Percentiles rank a stretch among this genome's conserved stretches.
phyloP scores from a whole-genome alignment of 2,113 vertebrate genomes.

The Glaucomys volans region DNA sequence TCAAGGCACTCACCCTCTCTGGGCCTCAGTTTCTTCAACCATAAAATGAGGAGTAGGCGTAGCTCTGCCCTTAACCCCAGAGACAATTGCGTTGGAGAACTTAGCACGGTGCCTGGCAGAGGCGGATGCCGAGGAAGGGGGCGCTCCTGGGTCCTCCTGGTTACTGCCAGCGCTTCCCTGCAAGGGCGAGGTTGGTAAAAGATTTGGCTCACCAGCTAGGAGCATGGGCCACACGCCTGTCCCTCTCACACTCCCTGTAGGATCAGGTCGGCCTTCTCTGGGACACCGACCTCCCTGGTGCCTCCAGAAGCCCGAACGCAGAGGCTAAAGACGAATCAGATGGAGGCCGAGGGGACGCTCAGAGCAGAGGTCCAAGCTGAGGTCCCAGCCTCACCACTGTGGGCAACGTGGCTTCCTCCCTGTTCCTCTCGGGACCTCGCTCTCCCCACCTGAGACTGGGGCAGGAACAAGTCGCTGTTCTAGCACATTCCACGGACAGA shows the following conservation, averaged over 20 bases:
- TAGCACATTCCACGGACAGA: no score
- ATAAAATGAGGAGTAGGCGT: not conserved
- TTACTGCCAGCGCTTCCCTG: no score
- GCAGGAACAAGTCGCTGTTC: not conserved
- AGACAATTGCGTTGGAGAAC: not conserved
- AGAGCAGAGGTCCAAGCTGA: no score
- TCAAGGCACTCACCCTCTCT: not conserved
- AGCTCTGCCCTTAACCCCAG: fast-evolving
- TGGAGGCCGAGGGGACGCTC: not conserved
- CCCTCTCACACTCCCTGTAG: not conserved
- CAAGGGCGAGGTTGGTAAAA: not conserved
- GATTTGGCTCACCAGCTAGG: no score
- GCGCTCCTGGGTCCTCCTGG: fast-evolving
- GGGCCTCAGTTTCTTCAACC: not conserved
- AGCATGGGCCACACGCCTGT: fast-evolving
- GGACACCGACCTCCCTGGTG: not conserved
- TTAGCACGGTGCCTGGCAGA: fast-evolving
- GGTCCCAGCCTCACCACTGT: no score
- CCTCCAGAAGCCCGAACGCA: not conserved
- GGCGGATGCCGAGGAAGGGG: fast-evolving
- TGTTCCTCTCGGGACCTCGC: not conserved
- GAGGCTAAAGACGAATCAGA: fast-evolving
- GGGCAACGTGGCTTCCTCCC: fast-evolving
- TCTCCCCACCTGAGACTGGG: not conserved
- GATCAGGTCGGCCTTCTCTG: not conserved